Conservation (phyloP, 2,797 vertebrate species). For the Melanotaenia nigrans region DNA sequence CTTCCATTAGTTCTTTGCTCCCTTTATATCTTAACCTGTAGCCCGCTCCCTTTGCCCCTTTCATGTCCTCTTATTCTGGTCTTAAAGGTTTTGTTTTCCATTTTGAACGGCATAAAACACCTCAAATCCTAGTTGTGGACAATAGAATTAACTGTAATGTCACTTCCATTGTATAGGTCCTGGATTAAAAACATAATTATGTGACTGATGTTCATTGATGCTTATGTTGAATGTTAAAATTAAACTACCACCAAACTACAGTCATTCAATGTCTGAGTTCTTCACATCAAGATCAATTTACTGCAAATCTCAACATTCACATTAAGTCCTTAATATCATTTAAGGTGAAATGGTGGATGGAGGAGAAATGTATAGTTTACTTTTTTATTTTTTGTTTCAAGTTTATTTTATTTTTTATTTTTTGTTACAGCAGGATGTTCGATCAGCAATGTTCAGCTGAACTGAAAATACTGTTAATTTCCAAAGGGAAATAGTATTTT, state of each 20-base stretch:
- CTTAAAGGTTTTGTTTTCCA: slow-evolving; percentile 16
- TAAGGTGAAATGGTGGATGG: not conserved
- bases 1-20: not conserved
- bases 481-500: no score
- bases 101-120: slow-evolving; percentile 48
- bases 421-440: no score
- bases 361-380: no score
- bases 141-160: slow-evolving; percentile 37
- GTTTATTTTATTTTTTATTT: not conserved
- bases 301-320: not conserved
- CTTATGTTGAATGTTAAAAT: slow-evolving; percentile 85
- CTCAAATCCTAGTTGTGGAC: slow-evolving; percentile 41
- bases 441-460: no score
- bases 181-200: slow-evolving; percentile 70
- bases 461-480: not conserved
- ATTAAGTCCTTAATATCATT: not conserved
- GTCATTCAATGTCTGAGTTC: slow-evolving; percentile 27
- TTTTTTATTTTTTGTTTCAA: not conserved
- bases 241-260: slow-evolving; percentile 80
- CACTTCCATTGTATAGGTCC: slow-evolving; percentile 49
- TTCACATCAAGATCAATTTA: slow-evolving; percentile 10
- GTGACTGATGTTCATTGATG: slow-evolving; percentile 76
- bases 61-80: not conserved
- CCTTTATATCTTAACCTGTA: not conserved
- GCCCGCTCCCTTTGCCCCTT: not conserved